Base-by-base conservation (phyloP, 2,113 vertebrate species). In the Uria lomvia region DNA sequence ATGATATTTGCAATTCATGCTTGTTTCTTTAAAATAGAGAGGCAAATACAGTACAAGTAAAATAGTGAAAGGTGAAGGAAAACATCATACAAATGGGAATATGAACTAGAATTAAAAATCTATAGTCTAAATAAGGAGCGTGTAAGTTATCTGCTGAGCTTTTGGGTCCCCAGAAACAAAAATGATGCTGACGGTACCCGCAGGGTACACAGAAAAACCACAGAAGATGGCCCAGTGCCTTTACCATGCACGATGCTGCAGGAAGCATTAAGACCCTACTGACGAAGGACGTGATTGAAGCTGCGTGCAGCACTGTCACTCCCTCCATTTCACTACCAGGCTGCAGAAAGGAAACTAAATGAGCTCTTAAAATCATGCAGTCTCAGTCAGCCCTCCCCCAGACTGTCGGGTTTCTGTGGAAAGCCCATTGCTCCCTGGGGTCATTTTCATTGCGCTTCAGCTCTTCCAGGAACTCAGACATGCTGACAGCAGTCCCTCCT, bases 391-490 rank as follows among this genome's bases (percentile, higher is more conserved):
- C 81, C 91, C 86, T 91, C 92, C 90, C 90, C 68, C 47, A 87
- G 56, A 42, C 56, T 70, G 94, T 7, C 26, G 53, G 85, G 50
- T 90, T 97, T 95, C 92, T 86, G 92, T 75, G 62, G 80, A 95
- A 96, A 91, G 94, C 85, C 83, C 65, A 60, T 79, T 76, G 67
- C 91, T 97, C 96, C 96, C 94, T 70, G 90, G 92, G 95, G 93
- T 94, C 95, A 96, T 96, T 96, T 95, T 85, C 91, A 52, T 13
- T 96, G 86, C 74, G 17, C 79, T 83, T 91, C 53, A 76, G 92
- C 96, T 95, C 79, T 97, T 97, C 97, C 97, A 97, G 84, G 96
- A 97, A 97, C 92, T 66, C 81, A 77, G 93, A 83, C 74, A 32
- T 45, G 88, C 92, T 94, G 95, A 93, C 82, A 93, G 82, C 95